A percentile compares a stretch with the other conserved stretches of the same genome.
Evolutionary conservation across 2,888 invertebrate genomes (phyloP).

Genomic region (Brachynemurus nebulosus): DNA sequence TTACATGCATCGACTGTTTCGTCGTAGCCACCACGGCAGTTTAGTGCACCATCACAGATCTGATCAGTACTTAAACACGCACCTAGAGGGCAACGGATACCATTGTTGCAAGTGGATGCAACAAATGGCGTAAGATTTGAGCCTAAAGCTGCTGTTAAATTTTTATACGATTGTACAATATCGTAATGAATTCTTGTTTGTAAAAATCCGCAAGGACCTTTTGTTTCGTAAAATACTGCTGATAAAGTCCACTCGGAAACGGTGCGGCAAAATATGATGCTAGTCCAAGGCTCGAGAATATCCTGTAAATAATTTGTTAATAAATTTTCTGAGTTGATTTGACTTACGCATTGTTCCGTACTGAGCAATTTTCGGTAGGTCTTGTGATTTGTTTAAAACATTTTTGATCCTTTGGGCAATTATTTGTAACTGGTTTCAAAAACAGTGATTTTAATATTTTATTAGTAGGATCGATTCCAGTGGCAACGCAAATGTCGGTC

Average conservation of each 20-base stretch:
- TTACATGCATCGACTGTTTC: constrained; percentile 40
- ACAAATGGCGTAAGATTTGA: too few species aligned
- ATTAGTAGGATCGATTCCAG: constrained; percentile 38
- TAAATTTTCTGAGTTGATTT: constrained; percentile 1
- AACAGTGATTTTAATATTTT: constrained; percentile 37
- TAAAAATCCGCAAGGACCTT: constrained; percentile 39
- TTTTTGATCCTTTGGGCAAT: constrained; percentile 37
- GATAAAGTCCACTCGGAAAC: constrained; percentile 55
- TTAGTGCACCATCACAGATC: constrained; percentile 50
- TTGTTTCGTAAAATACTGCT: constrained; percentile 46
- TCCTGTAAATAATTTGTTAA: constrained; percentile 5
- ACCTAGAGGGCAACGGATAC: constrained; percentile 54
- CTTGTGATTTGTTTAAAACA: constrained; percentile 37
- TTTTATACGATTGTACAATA: too few species aligned
- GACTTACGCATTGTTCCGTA: constrained; percentile 20
- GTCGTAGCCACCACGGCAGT: constrained; percentile 57
- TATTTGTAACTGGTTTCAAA: constrained; percentile 33
- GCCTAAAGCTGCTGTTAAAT: too few species aligned
- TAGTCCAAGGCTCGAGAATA: constrained; percentile 39
- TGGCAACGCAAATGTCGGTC: constrained; percentile 43
- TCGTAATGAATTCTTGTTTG: constrained; percentile 34
- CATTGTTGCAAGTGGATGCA: too few species aligned
- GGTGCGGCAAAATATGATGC: constrained; percentile 52
- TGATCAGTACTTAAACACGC: constrained; percentile 43
- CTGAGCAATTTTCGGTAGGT: constrained; percentile 31